Base-by-base conservation (phyloP, 2,888 invertebrate species). In the Noctua comes region DNA sequence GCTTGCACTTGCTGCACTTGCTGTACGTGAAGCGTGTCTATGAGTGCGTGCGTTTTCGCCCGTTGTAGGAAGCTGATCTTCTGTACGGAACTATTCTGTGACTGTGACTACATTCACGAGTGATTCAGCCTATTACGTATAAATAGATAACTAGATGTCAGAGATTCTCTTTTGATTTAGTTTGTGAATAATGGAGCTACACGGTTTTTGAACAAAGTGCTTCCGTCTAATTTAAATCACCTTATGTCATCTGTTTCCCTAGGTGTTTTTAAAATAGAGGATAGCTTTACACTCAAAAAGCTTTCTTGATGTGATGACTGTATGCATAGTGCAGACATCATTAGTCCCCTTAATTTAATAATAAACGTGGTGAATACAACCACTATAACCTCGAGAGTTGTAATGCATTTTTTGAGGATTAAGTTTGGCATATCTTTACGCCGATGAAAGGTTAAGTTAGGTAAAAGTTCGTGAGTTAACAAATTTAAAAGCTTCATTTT, bases 121-220 rank as follows among this genome's bases (percentile, higher is more conserved):
- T 68, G 69, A 77, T 57, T 54, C 70, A 71, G 8, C n/a, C 62
- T 59, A 74, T 59, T 64, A 65, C 24, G 36, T 77, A 77, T 70
- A 75, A 68, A 74, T 83, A 83, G 76, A 76, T 70, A 72, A 65
- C 59, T 76, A 59, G 68, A 70, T 83, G 65, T 51, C 76, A 27
- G 46, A 69, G 48, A 73, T 69, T 75, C 57, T 78, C 80, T 74
- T 86, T 85, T 87, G 79, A 87, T 85, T 74, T 79, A 71, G 71
- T 62, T 66, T 8, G 48, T 86, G 78, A 86, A 76, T 83, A 87
- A 86, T 87, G 65, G 40, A 40, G 27, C 24, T 62, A 76, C 77
- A 79, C 36, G 69, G 21, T 40, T 84, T 79, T 59, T 77, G 71
- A 74, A 66, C 76, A 68, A 75, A 69, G 40, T 31, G n/a, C 54